A percentile compares a stretch with the other conserved stretches of the same genome.
Conservation (phyloP, 1,140 invertebrate species). For the Heliconius congener region DNA sequence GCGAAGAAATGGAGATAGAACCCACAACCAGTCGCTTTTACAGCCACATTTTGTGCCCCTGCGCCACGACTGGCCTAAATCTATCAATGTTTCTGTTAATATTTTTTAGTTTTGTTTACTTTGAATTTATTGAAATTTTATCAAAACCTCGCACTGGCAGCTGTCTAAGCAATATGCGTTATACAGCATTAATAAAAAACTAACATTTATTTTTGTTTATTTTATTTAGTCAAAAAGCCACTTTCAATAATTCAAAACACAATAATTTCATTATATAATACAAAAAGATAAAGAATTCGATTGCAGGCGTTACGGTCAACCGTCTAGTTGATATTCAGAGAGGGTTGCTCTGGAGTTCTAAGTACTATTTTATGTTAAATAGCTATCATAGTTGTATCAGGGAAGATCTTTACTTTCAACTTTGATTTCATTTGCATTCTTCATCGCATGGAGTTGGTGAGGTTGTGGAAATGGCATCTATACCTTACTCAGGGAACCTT, state of each 20-base stretch:
- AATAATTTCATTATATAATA: conserved; percentile 28
- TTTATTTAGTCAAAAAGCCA: too few species aligned
- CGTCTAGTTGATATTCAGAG: conserved; percentile 50
- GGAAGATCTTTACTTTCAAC: conserved; percentile 43
- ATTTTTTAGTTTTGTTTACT: too few species aligned
- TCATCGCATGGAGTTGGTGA: neutral
- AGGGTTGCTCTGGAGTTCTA: conserved; percentile 53
- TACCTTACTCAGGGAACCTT: neutral
- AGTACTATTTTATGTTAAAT: conserved; percentile 69
- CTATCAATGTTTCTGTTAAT: too few species aligned
- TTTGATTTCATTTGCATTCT: conserved; percentile 54
- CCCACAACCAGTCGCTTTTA: too few species aligned
- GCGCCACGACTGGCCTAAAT: too few species aligned
- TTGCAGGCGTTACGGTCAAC: conserved; percentile 46
- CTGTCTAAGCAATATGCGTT: too few species aligned
- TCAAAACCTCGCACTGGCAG: too few species aligned
- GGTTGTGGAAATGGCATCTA: neutral
- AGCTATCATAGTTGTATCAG: conserved; percentile 46
- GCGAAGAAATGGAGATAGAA: too few species aligned
- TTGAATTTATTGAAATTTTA: too few species aligned
- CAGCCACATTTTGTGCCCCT: too few species aligned
- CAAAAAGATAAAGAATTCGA: conserved; percentile 16
- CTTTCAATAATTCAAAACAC: neutral
- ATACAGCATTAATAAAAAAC: too few species aligned
- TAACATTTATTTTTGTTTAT: too few species aligned